Evolutionary conservation across 2,888 invertebrate species (phyloP).

Genomic region (Aricia artaxerxes): DNA sequence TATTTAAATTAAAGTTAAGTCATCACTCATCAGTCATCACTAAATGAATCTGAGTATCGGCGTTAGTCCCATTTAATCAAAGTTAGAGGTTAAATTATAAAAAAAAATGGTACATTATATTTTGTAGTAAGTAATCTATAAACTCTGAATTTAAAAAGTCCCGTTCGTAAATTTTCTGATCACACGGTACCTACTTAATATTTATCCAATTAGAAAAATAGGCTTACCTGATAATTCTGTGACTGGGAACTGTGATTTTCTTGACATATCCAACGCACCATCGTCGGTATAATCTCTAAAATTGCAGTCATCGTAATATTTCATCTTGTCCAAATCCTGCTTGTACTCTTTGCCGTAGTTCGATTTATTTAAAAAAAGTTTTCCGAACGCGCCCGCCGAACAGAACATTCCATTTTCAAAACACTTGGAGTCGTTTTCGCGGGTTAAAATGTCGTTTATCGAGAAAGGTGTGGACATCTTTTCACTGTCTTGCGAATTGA

Average conservation of each 20-base stretch:
- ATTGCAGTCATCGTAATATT: slow-evolving; percentile 68
- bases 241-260: slow-evolving; percentile 70
- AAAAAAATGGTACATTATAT: no score
- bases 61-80: no score
- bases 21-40: no score
- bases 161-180: no score
- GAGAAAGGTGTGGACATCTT: slow-evolving; percentile 84
- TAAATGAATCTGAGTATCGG: no score
- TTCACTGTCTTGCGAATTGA: slow-evolving; percentile 68
- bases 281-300: slow-evolving; percentile 67
- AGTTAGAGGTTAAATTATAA: no score
- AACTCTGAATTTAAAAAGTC: no score
- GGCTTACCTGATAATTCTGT: slow-evolving; percentile 69
- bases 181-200: no score
- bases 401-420: slow-evolving; percentile 70
- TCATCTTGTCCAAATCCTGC: slow-evolving; percentile 66
- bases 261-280: slow-evolving; percentile 74
- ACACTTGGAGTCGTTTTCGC: slow-evolving; percentile 72
- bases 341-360: slow-evolving; percentile 59
- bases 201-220: not conserved
- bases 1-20: no score
- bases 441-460: slow-evolving; percentile 86
- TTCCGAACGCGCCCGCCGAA: slow-evolving; percentile 63
- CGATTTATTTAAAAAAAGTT: slow-evolving; percentile 60
- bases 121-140: no score